A percentile compares a stretch with the other conserved stretches of the same genome.
phyloP scores from a whole-genome alignment of 1,140 invertebrate species.

The Vanessa atalanta region DNA sequence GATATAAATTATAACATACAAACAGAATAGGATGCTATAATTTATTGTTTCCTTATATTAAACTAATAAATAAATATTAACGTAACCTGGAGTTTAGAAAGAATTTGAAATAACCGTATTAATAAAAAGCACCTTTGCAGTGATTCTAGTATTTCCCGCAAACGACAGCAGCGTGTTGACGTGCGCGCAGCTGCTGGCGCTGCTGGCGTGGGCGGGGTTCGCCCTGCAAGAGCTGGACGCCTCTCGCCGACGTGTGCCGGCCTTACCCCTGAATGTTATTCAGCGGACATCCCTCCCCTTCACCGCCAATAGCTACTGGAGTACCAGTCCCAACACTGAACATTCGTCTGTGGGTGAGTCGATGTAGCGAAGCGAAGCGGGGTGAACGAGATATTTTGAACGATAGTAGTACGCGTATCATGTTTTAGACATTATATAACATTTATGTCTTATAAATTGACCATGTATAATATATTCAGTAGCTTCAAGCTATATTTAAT shows the following conservation, averaged over 20 bases:
- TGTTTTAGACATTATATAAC: no score
- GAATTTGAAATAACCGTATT: no score
- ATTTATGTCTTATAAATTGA: no score
- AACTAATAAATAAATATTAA: no score
- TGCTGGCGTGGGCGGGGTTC: slow-evolving; percentile 66
- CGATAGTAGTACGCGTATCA: no score
- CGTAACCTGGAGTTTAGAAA: no score
- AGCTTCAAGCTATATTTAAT: no score
- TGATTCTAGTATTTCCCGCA: slow-evolving; percentile 68
- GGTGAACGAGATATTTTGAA: no score
- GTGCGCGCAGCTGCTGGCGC: slow-evolving; percentile 56
- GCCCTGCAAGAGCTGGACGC: slow-evolving; percentile 62
- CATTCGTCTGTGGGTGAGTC: slow-evolving; percentile 64
- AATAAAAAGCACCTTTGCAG: slow-evolving; percentile 55
- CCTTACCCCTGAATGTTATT: slow-evolving; percentile 54
- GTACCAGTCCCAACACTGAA: slow-evolving; percentile 63
- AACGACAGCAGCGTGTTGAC: slow-evolving; percentile 62
- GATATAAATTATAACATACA: no score
- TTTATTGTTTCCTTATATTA: no score
- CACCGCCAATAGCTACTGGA: slow-evolving; percentile 60
- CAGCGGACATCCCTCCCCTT: slow-evolving; percentile 54
- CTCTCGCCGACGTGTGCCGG: slow-evolving; percentile 50
- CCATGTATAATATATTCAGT: no score
- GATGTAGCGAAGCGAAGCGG: background rate
- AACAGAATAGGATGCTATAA: no score